Conservation (phyloP, 2,797 vertebrate genomes). For the Morus bassanus region DNA sequence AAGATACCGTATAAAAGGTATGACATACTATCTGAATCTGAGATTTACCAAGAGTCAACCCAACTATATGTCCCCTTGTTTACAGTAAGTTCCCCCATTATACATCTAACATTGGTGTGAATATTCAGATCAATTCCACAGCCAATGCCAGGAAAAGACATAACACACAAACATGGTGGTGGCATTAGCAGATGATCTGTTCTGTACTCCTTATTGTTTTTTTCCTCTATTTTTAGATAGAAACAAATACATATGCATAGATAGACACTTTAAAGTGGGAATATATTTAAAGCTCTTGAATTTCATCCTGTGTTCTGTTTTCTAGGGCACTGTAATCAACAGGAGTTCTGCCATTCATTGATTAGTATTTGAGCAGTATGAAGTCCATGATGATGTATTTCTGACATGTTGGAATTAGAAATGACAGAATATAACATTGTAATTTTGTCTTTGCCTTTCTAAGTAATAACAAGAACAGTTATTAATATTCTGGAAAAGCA, state of each 20-base stretch:
- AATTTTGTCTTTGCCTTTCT: neutral
- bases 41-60: neutral
- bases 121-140: neutral
- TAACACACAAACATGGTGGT: neutral
- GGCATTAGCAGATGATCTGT: neutral
- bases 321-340: neutral
- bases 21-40: neutral
- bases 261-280: neutral
- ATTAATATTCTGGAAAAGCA: neutral
- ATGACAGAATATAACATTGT: neutral
- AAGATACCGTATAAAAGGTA: neutral
- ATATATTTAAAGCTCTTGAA: neutral
- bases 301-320: neutral
- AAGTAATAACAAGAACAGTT: neutral
- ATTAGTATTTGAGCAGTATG: neutral
- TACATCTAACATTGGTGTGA: neutral
- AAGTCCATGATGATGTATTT: neutral
- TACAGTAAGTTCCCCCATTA: neutral
- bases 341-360: neutral
- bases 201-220: neutral
- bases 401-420: neutral
- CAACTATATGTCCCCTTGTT: accelerated
- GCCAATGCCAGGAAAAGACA: neutral
- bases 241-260: neutral
- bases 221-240: neutral